Evolutionary conservation across 2,888 invertebrate genomes (phyloP), one percentile per base, ranked within the genome.

Genomic region (Apodemia hepburni): DNA sequence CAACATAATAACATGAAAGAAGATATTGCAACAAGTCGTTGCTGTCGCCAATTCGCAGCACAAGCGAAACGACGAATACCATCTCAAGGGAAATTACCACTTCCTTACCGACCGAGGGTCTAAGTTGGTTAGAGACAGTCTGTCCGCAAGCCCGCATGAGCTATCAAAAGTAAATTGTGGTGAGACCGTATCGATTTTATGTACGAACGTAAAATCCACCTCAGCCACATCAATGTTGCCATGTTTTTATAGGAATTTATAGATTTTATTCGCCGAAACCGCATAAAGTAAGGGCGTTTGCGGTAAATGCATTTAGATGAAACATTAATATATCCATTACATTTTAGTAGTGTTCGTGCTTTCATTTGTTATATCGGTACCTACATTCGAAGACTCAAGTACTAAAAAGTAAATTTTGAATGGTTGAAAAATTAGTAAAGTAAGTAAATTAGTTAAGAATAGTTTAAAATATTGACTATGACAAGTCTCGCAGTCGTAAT

Each of bases 21-120:
- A 54, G 58, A 67, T 64, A 64, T 59, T 65, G 47, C 42, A 62
- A 58, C 49, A 62, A 60, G 58, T 58, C 62, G 38, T 62, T 54
- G 62, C 61, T 60, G 58, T 66, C 65, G 64, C 65, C 65, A 65
- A 54, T 54, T 54, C 15, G 54, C 60, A 61, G 63, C 62, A 61
- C 58, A 51, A 61, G 61, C 58, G 35, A 61, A 58, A 60, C 67
- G 62, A 64, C 69, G 68, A 69, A 73, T 69, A 69, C 66, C 67
- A 70, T 70, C 74, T 72, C 74, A 59, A 65, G 74, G 74, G 74
- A 75, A 74, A 75, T 75, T 70, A 75, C 70, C 69, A 71, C 71
- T 70, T 73, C 69, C 72, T 72, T 67, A 65, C 68, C 67, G 64
- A 65, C 65, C 61, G 65, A 62, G 70, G 68, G 68, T 54, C 66